Evolutionary conservation across 2,797 vertebrate genomes (phyloP), one percentile per base, ranked within the genome.

Genomic region (Ambastaia sidthimunki): DNA sequence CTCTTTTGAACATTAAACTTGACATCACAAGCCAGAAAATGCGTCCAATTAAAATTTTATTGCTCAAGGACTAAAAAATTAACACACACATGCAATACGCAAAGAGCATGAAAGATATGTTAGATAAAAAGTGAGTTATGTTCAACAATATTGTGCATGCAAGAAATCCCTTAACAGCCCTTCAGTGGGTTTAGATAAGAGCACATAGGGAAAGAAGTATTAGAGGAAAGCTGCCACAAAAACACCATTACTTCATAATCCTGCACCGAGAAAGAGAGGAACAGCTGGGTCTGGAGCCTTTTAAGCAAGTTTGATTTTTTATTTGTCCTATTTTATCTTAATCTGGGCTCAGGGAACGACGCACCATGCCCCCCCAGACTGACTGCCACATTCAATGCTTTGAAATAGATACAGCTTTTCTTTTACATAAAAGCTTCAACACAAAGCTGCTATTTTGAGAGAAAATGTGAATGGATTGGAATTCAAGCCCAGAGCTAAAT

Each of bases 281-380:
- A 93, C 93, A 93, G 93, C 92, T 92, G 92, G 89, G 89, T 89
- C 72, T 74, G 87, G 92, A 92, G 90, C 90, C 89, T 91, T 92
- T 93, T 88, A 91, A 91, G 85, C 88, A 91, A 92, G 83, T 93
- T 92, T 89, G 86, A 87, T 92, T 84, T 92, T 93, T 90, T 87
- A 92, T 92, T 93, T 91, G 93, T 92, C 92, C 93, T 90, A 93
- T 89, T 94, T 94, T 93, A 89, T 90, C 89, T 87, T 93, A 93
- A 94, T 94, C 92, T 90, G 54, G 65, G 84, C 83, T 83, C 25
- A 66, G 74, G 86, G 85, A 89, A 88, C 82, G 84, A 82, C 89
- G 89, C 85, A 3, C 68, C 85, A 78, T 91, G 63, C 41, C 80
- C 85, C n/a, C 71, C 55, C 54, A 86, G 62, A 89, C 70, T 81